Evolutionary conservation across 2,113 vertebrate genomes (phyloP), one percentile per base, ranked within the genome.

Genomic region (Ivindomyrus marchei): DNA sequence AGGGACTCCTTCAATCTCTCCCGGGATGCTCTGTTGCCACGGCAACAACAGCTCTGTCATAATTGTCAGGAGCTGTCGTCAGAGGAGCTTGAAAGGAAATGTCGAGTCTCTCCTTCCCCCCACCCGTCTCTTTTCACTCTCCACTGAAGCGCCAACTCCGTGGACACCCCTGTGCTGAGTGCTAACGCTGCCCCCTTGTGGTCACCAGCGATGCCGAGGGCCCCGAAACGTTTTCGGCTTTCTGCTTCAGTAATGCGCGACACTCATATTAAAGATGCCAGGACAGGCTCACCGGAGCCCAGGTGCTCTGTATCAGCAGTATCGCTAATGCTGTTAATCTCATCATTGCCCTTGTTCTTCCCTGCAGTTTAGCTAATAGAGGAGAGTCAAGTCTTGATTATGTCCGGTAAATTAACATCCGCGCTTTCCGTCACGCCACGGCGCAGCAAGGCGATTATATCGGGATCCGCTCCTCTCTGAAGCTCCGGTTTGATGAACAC

Each of bases 41-140:
- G 94, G 96, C 95, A 95, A 96, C 95, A 91, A 52, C 95, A 94
- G 94, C 92, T 96, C 93, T 93, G 93, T 94, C 93, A 93, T 89
- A 90, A 93, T 93, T 92, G 93, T 93, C 91, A 92, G 36, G 93
- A 88, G 7, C 90, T 91, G 93, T 93, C 92, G 88, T 90, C 89
- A 94, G 94, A 93, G 91, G 92, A 92, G 93, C 95, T 93, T 95
- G 94, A 95, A 95, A 94, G 94, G 91, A 93, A 94, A 93, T 88
- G 89, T 94, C 93, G 93, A 93, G 93, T 90, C 92, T 91, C 92
- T 91, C 91, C 94, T 93, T 93, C 80, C 19, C 52, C 92, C 93
- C 86, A 17, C 62, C 80, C 52, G 56, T 88, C 53, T 53, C 83
- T 92, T 94, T 93, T 92, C 83, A 46, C 53, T 62, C 87, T 46